Percentiles rank a stretch among this genome's conserved stretches.
phyloP scores from a whole-genome alignment of 2,888 invertebrate genomes.

The Scotopteryx bipunctaria region DNA sequence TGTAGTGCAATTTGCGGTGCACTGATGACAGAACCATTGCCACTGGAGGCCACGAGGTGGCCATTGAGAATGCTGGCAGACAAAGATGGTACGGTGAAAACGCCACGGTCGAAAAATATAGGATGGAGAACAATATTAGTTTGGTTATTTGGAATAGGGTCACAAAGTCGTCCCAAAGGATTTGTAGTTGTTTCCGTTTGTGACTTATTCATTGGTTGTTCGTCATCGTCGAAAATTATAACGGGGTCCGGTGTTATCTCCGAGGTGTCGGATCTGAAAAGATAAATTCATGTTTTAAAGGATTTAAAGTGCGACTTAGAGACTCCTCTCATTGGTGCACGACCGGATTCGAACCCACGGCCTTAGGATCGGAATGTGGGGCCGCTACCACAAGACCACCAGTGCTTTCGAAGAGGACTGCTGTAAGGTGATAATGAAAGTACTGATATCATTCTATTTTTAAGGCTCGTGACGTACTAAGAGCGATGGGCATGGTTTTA shows the following conservation, averaged over 20 bases:
- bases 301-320: not conserved
- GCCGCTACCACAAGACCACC: too few species aligned
- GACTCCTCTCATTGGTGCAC: too few species aligned
- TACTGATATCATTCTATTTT: too few species aligned
- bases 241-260: slow-evolving; percentile 18
- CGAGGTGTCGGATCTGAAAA: slow-evolving; percentile 14
- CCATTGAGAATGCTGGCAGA: slow-evolving; percentile 16
- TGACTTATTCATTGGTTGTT: slow-evolving; percentile 17
- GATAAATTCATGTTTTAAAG: not conserved
- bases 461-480: too few species aligned
- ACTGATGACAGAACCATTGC: not conserved
- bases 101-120: slow-evolving; percentile 8
- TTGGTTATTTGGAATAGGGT: too few species aligned
- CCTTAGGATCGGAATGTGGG: too few species aligned
- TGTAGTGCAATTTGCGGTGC: slow-evolving; percentile 19
- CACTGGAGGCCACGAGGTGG: not conserved
- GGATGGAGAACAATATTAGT: slow-evolving; percentile 26
- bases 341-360: too few species aligned
- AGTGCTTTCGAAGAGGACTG: too few species aligned
- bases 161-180: too few species aligned
- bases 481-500: too few species aligned
- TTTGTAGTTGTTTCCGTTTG: not conserved
- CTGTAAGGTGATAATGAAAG: too few species aligned
- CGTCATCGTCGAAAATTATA: slow-evolving; percentile 21
- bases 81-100: slow-evolving; percentile 22